phyloP scores from a whole-genome alignment of 2,113 vertebrate species.

The Eclectus roratus region DNA sequence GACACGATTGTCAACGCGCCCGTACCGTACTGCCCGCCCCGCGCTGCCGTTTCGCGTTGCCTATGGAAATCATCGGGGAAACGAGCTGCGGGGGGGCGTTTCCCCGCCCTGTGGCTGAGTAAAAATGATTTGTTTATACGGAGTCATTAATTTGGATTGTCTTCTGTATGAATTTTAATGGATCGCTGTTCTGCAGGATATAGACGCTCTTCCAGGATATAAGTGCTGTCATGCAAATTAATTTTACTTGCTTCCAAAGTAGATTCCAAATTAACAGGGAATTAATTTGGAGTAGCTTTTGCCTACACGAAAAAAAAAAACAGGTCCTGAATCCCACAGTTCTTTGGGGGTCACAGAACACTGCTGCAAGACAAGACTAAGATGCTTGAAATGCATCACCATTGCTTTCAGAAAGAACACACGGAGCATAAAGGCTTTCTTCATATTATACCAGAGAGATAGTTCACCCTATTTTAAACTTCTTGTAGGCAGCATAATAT shows the following conservation, averaged over 20 bases:
- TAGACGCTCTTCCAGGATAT: neutral
- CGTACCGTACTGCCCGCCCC: neutral
- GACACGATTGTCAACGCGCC: neutral
- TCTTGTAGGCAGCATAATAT: neutral
- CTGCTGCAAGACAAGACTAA: neutral
- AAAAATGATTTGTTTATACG: neutral
- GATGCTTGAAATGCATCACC: neutral
- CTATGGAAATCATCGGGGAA: neutral
- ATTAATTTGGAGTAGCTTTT: constrained; percentile 6
- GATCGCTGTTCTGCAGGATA: neutral
- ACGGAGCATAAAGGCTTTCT: neutral
- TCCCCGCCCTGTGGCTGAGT: neutral
- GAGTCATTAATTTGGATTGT: neutral
- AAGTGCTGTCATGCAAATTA: constrained; percentile 28
- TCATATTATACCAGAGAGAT: neutral
- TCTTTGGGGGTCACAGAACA: neutral
- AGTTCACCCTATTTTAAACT: neutral
- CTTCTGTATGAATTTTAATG: neutral
- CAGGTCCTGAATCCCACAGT: neutral
- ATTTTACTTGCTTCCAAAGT: neutral
- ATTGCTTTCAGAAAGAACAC: neutral
- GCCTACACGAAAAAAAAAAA: neutral
- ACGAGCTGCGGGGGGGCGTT: rapidly evolving
- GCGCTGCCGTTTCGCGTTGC: neutral
- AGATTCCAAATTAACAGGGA: neutral